phyloP scores from a whole-genome alignment of 2,797 vertebrate genomes.

The Tangara arthus region DNA sequence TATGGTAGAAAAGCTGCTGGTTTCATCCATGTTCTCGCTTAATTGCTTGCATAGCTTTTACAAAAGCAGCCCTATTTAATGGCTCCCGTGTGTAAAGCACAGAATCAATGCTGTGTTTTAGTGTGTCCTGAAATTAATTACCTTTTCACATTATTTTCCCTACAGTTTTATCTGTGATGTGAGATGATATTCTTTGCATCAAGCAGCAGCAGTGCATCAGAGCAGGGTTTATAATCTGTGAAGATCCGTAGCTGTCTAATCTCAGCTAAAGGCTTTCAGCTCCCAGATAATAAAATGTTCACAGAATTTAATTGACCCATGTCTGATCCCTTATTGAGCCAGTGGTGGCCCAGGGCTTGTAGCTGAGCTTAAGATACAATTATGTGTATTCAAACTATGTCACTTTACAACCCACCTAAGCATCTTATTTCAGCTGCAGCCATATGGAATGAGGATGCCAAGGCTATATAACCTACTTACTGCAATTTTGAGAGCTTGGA shows the following conservation, averaged over 20 bases:
- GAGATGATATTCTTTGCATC: background rate
- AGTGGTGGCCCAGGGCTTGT: background rate
- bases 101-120: background rate
- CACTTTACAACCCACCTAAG: constrained; percentile 50
- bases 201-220: background rate
- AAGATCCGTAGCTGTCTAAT: background rate
- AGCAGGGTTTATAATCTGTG: background rate
- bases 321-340: constrained; percentile 40
- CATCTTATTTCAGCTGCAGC: constrained; percentile 60
- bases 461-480: constrained; percentile 50
- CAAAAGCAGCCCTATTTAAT: background rate
- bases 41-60: background rate
- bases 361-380: constrained; percentile 32
- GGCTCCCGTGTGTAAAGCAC: background rate
- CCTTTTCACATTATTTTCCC: background rate
- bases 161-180: background rate
- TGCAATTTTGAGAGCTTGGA: constrained; percentile 64
- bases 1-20: background rate
- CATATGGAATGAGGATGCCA: constrained; percentile 69
- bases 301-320: constrained; percentile 17
- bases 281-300: constrained; percentile 5
- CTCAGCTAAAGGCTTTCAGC: background rate
- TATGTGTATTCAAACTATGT: constrained; percentile 28
- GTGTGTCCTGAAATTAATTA: background rate
- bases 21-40: background rate